Evolutionary conservation across 2,888 invertebrate genomes (phyloP).

Genomic region (Lasioglossum zephyrum): DNA sequence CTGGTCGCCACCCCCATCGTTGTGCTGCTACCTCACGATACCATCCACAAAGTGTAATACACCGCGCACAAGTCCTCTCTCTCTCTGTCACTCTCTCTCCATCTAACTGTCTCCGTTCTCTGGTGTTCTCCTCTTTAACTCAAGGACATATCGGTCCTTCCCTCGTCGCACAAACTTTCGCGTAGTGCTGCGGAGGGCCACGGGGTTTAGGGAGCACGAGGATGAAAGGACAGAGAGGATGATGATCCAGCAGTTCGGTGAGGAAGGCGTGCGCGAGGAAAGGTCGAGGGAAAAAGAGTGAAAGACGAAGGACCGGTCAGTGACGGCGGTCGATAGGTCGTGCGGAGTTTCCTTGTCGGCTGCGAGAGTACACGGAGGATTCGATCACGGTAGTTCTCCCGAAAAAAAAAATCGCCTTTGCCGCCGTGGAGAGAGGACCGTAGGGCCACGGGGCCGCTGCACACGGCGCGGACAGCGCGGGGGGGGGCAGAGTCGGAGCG

Average conservation of each 20-base stretch:
- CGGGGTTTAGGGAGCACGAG: neutral
- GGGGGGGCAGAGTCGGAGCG: neutral
- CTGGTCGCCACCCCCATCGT: slow-evolving; percentile 53
- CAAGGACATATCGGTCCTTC: neutral
- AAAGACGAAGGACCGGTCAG: slow-evolving; percentile 58
- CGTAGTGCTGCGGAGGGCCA: neutral
- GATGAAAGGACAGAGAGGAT: neutral
- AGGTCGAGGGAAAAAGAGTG: slow-evolving; percentile 22
- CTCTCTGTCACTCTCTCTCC: neutral
- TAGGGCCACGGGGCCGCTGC: slow-evolving; percentile 3
- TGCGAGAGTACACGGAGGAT: slow-evolving; percentile 13
- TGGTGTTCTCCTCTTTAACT: neutral
- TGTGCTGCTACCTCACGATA: slow-evolving; percentile 45
- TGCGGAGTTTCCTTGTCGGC: slow-evolving; percentile 34
- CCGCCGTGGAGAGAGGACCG: neutral
- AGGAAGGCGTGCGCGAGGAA: neutral
- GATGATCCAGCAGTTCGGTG: slow-evolving; percentile 21
- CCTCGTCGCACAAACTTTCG: neutral
- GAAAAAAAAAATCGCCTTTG: neutral
- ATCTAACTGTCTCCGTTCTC: neutral
- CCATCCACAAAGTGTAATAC: slow-evolving; percentile 46
- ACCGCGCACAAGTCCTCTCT: slow-evolving; percentile 21
- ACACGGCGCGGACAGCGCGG: neutral
- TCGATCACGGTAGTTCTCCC: too few relatives aligned
- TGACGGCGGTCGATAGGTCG: slow-evolving; percentile 57